Base-by-base conservation (phyloP, 2,888 invertebrate species). In the Hyalella azteca region DNA sequence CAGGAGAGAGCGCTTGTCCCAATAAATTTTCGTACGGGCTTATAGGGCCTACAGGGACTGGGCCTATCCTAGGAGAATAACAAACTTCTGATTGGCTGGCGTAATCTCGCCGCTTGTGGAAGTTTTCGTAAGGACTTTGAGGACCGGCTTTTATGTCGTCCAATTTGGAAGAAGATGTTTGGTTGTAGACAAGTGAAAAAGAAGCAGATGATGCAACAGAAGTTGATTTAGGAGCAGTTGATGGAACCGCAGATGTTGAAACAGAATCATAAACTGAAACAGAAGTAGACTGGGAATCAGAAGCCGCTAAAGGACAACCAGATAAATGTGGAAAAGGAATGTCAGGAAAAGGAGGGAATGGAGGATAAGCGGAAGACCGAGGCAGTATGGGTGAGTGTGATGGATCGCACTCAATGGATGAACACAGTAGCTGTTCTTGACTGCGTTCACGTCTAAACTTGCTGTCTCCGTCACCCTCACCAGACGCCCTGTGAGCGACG, bases 21-120 rank as follows among this genome's bases (percentile, higher is more conserved):
- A 75, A 32, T n/a, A 85, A 85, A 78, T 86, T 85, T 73, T 86
- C 85, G 78, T 85, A 85, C 13, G 85, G 85, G 78, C 85, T 85
- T 73, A 80, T 79, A 15, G 82, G 79, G 66, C 75, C 83, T 77
- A 36, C 78, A 19, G 85, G 81, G 5, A 7, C 66, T 36, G 36
- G 39, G 11, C 4, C 4, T 22, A 4, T 26, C 5, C 29, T 13
- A 9, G 59, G 59, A 81, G 82, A 59, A 83, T 78, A 9, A 75
- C 80, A 78, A 54, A 41, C 41, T 82, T 81, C 60, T 78, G 89
- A 45, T 66, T 80, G 36, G 78, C 59, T 11, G 36, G 80, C 15
- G 73, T 79, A 54, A 9, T 29, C 26, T 22, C 54, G 45, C 32
- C 41, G 41, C 73, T 73, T 50, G 48, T 79, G 54, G 2, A 73